Conservation (phyloP, 2,888 invertebrate species). For the Lycaena phlaeas region DNA sequence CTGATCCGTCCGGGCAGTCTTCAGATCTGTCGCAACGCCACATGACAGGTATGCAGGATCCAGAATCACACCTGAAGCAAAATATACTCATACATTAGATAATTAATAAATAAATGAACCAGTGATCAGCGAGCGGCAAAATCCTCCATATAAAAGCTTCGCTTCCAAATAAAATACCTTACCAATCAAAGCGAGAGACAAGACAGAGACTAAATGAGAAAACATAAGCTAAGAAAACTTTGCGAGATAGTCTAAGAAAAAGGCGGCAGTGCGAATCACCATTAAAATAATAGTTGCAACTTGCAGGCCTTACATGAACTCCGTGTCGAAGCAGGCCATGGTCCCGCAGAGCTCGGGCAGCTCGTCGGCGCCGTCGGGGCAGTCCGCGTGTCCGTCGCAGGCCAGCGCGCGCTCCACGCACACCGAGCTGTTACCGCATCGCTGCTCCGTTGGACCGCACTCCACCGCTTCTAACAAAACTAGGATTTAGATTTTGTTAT, state of each 20-base stretch:
- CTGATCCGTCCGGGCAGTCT: conserved; percentile 80
- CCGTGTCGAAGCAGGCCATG: conserved; percentile 37
- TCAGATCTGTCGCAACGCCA: conserved; percentile 78
- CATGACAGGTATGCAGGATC: conserved; percentile 75
- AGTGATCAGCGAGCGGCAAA: no score
- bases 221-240: no score
- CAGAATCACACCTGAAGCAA: conserved; percentile 74
- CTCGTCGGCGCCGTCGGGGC: conserved; percentile 45
- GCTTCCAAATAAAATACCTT: no score
- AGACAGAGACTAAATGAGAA: no score
- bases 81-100: no score
- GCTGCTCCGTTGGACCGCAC: conserved; percentile 32
- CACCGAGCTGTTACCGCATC: conserved; percentile 28
- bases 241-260: no score
- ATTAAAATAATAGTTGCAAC: no score
- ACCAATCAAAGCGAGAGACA: no score
- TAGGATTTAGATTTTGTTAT: no score
- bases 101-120: no score
- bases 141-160: no score
- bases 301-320: conserved; percentile 54
- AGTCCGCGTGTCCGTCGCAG: conserved; percentile 43
- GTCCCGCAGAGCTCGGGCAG: conserved; percentile 29
- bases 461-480: conserved; percentile 1
- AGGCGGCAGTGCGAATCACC: no score
- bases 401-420: conserved; percentile 39